Conservation (phyloP, 2,888 invertebrate species). For the Homarus gammarus region DNA sequence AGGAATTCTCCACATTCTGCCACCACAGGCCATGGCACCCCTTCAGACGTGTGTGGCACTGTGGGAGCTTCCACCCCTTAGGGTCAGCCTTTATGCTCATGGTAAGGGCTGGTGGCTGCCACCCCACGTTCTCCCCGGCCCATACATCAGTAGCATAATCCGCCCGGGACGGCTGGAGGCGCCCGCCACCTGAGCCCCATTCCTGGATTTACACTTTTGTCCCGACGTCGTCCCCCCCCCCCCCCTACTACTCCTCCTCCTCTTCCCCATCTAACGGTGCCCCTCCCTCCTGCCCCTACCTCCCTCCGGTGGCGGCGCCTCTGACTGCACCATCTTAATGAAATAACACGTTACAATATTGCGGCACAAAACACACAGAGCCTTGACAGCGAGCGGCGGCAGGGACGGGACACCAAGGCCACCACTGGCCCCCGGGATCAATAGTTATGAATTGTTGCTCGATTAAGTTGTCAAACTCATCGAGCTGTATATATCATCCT, state of each 20-base stretch:
- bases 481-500: background rate
- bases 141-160: conserved; percentile 55
- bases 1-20: too few relatives aligned
- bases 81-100: too few relatives aligned
- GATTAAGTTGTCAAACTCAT: background rate
- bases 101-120: too few relatives aligned
- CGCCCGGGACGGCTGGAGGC: conserved; percentile 27
- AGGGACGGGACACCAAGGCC: background rate
- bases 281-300: background rate
- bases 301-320: background rate
- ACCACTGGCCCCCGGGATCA: background rate
- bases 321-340: background rate
- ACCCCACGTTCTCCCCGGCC: background rate
- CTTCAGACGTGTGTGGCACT: too few relatives aligned
- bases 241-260: too few relatives aligned
- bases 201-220: conserved; percentile 45
- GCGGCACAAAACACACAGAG: too few relatives aligned
- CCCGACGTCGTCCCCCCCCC: conserved; percentile 5
- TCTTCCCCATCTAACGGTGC: background rate
- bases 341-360: too few relatives aligned
- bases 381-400: too few relatives aligned
- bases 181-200: conserved; percentile 31
- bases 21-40: too few relatives aligned
- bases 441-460: background rate
- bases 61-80: too few relatives aligned